These are phyloP conservation scores for Ophion costatus DNA, from an alignment of 2,888 invertebrate genomes.

Conservation along the genomic window DNA sequence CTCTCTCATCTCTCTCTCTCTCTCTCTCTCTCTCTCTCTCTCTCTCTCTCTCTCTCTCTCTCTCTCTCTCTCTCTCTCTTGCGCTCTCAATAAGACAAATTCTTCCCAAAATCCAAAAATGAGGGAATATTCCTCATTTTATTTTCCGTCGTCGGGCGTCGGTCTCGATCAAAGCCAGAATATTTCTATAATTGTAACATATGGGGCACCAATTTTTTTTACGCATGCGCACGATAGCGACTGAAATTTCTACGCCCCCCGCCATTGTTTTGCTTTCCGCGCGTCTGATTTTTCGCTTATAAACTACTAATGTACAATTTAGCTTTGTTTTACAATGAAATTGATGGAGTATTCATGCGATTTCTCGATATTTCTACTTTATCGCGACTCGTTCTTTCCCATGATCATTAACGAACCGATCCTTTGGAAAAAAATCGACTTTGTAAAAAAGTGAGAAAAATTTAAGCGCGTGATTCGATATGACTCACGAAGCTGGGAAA, in stretches of 20 bases:
- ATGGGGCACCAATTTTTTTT: conserved; percentile 50
- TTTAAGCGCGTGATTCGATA: neutral
- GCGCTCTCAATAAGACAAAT: neutral
- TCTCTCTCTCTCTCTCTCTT: too few species aligned
- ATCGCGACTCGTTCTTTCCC: conserved; percentile 10
- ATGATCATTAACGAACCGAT: conserved; percentile 2
- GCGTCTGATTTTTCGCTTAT: conserved; percentile 15
- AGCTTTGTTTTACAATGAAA: conserved; percentile 21
- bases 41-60: conserved; percentile 11
- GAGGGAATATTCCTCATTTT: conserved; percentile 16
- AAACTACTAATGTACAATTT: conserved; percentile 51
- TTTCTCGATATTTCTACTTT: conserved; percentile 7
- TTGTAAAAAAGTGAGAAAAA: neutral
- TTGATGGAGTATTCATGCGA: conserved; percentile 4
- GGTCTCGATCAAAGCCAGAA: conserved; percentile 58
- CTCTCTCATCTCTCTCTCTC: conserved; percentile 10
- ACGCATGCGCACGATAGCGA: conserved; percentile 25
- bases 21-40: conserved; percentile 16
- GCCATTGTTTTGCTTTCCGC: conserved; percentile 23
- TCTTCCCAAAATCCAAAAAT: neutral
- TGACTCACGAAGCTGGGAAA: neutral
- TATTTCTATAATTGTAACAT: conserved; percentile 55
- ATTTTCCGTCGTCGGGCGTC: conserved; percentile 35
- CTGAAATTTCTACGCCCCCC: conserved; percentile 22
- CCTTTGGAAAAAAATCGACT: neutral